Evolutionary conservation across 2,888 invertebrate genomes (phyloP).

Genomic region (Cremastobaeus sp.): DNA sequence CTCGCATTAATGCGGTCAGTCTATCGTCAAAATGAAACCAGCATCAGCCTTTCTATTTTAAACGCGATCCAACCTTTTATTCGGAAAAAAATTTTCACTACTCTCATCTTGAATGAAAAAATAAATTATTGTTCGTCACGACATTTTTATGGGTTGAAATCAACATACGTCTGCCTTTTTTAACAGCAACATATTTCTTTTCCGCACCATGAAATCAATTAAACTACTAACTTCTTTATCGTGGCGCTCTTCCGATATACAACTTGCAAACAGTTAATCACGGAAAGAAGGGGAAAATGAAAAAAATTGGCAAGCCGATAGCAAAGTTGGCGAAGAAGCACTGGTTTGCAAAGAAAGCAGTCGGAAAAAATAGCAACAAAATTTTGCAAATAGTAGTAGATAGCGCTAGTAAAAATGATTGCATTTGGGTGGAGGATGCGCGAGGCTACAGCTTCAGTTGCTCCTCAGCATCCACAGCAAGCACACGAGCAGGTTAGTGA

Average conservation of each 20-base stretch:
- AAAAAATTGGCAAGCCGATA: neutral
- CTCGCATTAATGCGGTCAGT: too few species aligned
- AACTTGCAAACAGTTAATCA: slow-evolving; percentile 27
- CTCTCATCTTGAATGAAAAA: too few species aligned
- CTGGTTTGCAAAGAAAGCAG: too few species aligned
- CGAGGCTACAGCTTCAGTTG: slow-evolving; percentile 63
- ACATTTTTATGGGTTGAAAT: too few species aligned
- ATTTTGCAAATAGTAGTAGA: slow-evolving; percentile 42
- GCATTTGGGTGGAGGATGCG: slow-evolving; percentile 63
- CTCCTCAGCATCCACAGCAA: slow-evolving; percentile 63
- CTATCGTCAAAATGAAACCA: too few species aligned
- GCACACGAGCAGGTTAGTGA: slow-evolving; percentile 63
- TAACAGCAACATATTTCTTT: slow-evolving; percentile 35
- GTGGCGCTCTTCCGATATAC: slow-evolving; percentile 1
- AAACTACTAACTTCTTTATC: slow-evolving; percentile 23
- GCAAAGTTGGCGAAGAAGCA: too few species aligned
- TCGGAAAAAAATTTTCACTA: too few species aligned
- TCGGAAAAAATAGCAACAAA: slow-evolving; percentile 23
- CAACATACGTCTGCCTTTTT: slow-evolving; percentile 5
- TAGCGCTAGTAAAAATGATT: slow-evolving; percentile 61
- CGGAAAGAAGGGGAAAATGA: neutral
- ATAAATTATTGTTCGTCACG: too few species aligned
- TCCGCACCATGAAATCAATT: slow-evolving; percentile 53
- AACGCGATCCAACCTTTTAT: too few species aligned
- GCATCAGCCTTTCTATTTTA: too few species aligned